Base-by-base conservation (phyloP, 1,140 invertebrate species). In the Danaus plexippus region DNA sequence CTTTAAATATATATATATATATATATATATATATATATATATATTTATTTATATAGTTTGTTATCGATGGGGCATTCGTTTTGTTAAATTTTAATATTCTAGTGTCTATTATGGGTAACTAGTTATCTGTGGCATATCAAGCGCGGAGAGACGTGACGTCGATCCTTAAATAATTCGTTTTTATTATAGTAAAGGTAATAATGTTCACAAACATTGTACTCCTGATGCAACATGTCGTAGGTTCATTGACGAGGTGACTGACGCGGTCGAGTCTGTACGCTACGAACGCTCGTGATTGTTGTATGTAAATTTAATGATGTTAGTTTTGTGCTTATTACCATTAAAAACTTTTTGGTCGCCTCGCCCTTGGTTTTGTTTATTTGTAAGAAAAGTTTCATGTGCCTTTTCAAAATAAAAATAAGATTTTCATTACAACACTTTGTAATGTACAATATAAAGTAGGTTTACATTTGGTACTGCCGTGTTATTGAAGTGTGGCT, bases 331-430 rank as follows among this genome's bases (percentile, higher is more conserved):
- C 46, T 56, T 55, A 11, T 42, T 57, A 51, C 48, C 32, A 43
- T 47, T 53, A 43, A 40, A 63, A 43, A 44, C 10, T 46, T 48
- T 15, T 15, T 54, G 11, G 49, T 63, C 46, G 52, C 56, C 44
- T 59, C 45, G 63, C 59, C 57, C 48, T 75, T 57, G 52, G 54
- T 68, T 68, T 77, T 58, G 69, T 80, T 85, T 80, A 73, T 81
- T 81, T 67, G 59, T 80, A 82, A 75, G 75, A 75, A 73, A 77
- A 77, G n/a, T 80, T 82, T 84, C 82, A 86, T 84, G 82, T 86
- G 82, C 82, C 82, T 86, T 86, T 77, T 76, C 70, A 82, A 75
- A 77, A 70, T 78, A 74, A 73, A 69, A 73, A 70, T 72, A 72
- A 65, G 67, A 71, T 81, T 80, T 82, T 69, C 68, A 71, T 71